Evolutionary conservation across 2,113 vertebrate species (phyloP), one percentile per base, ranked within the genome.

Genomic region (Stigmatopora nigra): DNA sequence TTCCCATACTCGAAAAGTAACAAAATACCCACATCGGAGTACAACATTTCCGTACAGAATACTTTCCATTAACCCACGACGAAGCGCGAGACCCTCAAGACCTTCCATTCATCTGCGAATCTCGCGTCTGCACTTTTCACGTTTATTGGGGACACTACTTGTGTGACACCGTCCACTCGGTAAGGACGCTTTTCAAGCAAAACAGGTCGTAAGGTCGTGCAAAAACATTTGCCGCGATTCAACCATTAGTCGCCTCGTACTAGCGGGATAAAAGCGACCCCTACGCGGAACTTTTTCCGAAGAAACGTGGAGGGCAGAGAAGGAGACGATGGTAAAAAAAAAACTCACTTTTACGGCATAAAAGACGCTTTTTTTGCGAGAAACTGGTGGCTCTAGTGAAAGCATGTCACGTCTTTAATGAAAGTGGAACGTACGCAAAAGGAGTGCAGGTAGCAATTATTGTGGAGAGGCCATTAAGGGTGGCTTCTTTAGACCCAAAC

Each of bases 391-490:
- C 73, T 75, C 48, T 65, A 69, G 78, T 64, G 38, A 76, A 74
- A 82, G 73, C 72, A 77, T 93, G 94, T 93, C 93, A 93, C 89
- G 87, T 92, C 88, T 88, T 88, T 89, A 90, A 89, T 94, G 92
- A 89, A 93, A 78, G 84, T 92, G 84, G 92, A 76, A 92, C 25
- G 25, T 3, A 90, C 92, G 72, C 77, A 56, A 15, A 70, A 65
- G 66, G 81, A 91, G 87, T 90, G 92, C 93, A 61, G 93, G 94
- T 82, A 92, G 93, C 94, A 96, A 97, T 97, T 96, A 98, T 92
- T 93, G 90, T 90, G 51, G 80, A 93, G 92, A 94, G 94, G 90
- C 94, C 93, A 98, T 98, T 96, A 98, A 92, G 93, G 78, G 92
- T 88, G 79, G 86, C 90, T 94, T 92, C 93, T 95, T 87, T 92